Percentiles rank a stretch among this genome's conserved stretches.
Evolutionary conservation across 2,888 invertebrate species (phyloP).

Genomic region (Ectobius pallidus): DNA sequence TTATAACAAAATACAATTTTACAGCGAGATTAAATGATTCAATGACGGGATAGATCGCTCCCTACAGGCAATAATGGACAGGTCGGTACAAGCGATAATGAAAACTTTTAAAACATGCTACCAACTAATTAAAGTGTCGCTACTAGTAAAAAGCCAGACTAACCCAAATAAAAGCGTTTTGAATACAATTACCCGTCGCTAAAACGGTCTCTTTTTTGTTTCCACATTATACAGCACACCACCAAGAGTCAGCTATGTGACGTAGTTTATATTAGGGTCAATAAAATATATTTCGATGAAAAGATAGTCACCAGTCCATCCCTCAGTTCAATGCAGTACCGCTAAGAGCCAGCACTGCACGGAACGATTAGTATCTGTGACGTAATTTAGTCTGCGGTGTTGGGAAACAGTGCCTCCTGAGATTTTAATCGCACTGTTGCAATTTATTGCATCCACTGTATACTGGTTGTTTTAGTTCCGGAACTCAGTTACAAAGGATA

Average conservation of each 20-base stretch:
- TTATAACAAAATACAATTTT: too few species aligned
- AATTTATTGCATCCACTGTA: constrained; percentile 33
- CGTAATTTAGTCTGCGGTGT: constrained; percentile 34
- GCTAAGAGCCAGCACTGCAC: constrained; percentile 27
- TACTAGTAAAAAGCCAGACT: not conserved
- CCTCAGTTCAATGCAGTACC: not conserved
- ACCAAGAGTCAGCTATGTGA: not conserved
- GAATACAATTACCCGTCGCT: not conserved
- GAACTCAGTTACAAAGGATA: too few species aligned
- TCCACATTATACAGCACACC: not conserved
- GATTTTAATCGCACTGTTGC: constrained; percentile 36
- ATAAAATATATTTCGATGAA: constrained; percentile 29
- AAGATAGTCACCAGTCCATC: constrained; percentile 28
- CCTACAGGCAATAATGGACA: constrained; percentile 5
- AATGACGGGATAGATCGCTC: not conserved
- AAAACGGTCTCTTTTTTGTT: not conserved
- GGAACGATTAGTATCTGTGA: constrained; percentile 35
- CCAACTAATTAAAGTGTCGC: not conserved
- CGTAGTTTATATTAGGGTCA: not conserved
- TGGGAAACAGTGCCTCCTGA: constrained; percentile 29
- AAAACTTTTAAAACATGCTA: not conserved
- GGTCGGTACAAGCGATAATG: not conserved
- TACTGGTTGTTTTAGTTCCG: too few species aligned
- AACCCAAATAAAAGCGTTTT: not conserved
- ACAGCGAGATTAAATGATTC: too few species aligned